phyloP scores from a whole-genome alignment of 2,797 vertebrate genomes.

The Chelon labrosus region DNA sequence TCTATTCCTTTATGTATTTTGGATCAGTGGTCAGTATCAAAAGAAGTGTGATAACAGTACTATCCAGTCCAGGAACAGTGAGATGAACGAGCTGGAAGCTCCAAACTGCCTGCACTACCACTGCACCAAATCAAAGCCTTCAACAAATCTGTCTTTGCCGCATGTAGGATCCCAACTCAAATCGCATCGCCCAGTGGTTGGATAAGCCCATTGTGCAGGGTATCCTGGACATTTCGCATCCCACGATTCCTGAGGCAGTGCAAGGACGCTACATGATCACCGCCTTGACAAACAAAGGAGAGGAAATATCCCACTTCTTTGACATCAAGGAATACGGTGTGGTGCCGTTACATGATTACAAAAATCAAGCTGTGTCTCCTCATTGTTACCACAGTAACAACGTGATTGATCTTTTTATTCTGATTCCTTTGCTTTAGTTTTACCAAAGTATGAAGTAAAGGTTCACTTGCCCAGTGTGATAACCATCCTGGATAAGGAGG shows the following conservation, averaged over 20 bases:
- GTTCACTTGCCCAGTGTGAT: constrained; percentile 78
- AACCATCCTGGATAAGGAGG: constrained; percentile 73
- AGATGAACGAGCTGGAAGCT: no score
- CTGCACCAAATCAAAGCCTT: not conserved
- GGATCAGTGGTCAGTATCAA: no score
- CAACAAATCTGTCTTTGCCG: not conserved
- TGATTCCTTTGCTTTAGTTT: constrained; percentile 72
- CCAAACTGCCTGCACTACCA: no score
- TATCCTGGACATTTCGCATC: constrained; percentile 86
- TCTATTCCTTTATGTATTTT: not conserved
- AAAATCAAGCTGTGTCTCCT: not conserved
- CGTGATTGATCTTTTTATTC: not conserved
- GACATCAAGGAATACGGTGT: constrained; percentile 85
- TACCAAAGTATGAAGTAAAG: constrained; percentile 86
- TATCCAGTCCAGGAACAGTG: no score
- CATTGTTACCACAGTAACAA: not conserved
- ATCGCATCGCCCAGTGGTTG: constrained; percentile 89
- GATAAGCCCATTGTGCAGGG: constrained; percentile 70
- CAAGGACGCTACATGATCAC: constrained; percentile 83
- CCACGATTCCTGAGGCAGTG: constrained; percentile 79
- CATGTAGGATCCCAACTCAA: constrained; percentile 86
- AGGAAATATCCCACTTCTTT: constrained; percentile 67
- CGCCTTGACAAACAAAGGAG: constrained; percentile 49
- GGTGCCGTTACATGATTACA: constrained; percentile 2
- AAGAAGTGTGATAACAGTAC: no score